Base-by-base conservation (phyloP, 2,797 vertebrate species). In the Phyllotis vaccarum region DNA sequence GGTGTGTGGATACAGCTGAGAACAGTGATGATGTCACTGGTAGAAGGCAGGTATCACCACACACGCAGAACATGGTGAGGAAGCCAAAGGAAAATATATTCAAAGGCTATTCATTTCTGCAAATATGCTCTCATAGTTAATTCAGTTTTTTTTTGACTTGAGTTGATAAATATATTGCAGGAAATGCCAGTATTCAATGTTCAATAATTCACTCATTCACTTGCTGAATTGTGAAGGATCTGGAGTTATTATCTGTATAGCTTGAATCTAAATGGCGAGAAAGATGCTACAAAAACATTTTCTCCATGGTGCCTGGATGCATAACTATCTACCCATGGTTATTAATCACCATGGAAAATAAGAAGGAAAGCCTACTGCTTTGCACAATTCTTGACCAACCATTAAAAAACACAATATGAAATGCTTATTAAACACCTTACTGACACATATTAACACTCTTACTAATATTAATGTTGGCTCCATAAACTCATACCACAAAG, bases 401-500 rank as follows among this genome's bases (percentile, higher is more conserved):
- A 78, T 68, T 93, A n/a, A 97, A 97, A 82, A 89, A 49, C 74
- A 94, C 91, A 86, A 68, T 91, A 78, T 72, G 95, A 95, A 92
- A 90, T 92, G 64, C 82, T 88, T 97, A 92, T 97, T 97, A 95
- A 96, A 96, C 85, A 95, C 82, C 93, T 97, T 87, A 93, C 60
- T 74, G 94, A 91, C 68, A 91, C 80, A 86, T 95, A 96, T 96
- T 94, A 96, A 90, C 72, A 86, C 94, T 96, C 64, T 86, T 90
- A 96, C 93, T 97, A 94, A 95, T 93, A 94, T 89, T 95, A 94
- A 96, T 94, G 46, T 97, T 96, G 92, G 88, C 86, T 90, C 96
- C 94, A 85, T 72, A 96, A 96, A 96, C 76, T 95, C 74, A 52
- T 90, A 62, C 92, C 94, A 85, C 82, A 79, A 89, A 87, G 95